Evolutionary conservation across 2,888 invertebrate genomes (phyloP).

Genomic region (Meteorus colon): DNA sequence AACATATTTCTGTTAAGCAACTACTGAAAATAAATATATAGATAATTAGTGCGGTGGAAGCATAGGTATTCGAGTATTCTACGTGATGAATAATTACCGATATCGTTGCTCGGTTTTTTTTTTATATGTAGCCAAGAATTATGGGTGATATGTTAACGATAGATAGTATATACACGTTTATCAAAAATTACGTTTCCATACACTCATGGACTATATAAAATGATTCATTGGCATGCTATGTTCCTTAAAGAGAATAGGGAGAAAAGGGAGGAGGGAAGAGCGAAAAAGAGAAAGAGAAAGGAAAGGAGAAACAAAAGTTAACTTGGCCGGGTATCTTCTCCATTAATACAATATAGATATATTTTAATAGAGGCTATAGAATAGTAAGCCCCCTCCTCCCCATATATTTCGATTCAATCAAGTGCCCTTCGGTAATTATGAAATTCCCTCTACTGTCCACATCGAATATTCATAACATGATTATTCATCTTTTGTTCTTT

Average conservation of each 20-base stretch:
- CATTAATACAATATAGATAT: no score
- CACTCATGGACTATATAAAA: no score
- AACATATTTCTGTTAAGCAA: constrained; percentile 18
- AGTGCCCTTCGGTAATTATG: not conserved
- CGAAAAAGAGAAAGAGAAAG: no score
- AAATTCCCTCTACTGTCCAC: no score
- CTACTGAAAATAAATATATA: constrained; percentile 39
- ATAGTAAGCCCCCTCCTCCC: no score
- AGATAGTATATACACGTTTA: not conserved
- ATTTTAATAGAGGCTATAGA: no score
- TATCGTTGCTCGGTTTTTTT: not conserved
- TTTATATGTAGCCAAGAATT: not conserved
- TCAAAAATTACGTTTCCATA: not conserved
- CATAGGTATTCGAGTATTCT: constrained; percentile 27
- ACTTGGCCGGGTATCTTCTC: no score
- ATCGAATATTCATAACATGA: no score
- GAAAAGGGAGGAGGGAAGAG: no score
- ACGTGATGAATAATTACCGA: not conserved
- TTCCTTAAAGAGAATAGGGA: no score
- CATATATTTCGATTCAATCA: not conserved
- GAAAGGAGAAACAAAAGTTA: no score
- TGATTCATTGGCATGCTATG: no score
- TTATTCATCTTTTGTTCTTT: not conserved
- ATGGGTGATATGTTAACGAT: not conserved
- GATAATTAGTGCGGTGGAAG: constrained; percentile 40